Percentiles rank a stretch among this genome's conserved stretches.
Conservation (phyloP, 2,888 invertebrate species). For the Athalia cordata region DNA sequence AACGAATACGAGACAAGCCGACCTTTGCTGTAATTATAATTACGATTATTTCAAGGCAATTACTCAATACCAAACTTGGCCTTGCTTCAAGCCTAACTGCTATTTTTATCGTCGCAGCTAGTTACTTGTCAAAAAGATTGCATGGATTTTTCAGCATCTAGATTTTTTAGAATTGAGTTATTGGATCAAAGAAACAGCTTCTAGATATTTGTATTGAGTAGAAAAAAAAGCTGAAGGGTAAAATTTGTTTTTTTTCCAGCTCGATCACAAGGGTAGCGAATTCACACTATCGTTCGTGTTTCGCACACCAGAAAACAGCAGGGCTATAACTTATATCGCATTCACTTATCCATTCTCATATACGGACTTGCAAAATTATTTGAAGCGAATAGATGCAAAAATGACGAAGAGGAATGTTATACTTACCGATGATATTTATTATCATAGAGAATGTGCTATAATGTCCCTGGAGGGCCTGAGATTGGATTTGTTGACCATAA, state of each 20-base stretch:
- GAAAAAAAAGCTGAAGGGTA: too few species aligned
- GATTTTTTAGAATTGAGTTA: too few species aligned
- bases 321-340: constrained; percentile 88
- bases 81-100: too few species aligned
- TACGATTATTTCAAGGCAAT: too few species aligned
- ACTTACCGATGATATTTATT: constrained; percentile 84
- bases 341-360: constrained; percentile 95
- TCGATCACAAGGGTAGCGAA: constrained; percentile 79
- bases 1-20: constrained; percentile 87
- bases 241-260: constrained; percentile 74
- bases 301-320: constrained; percentile 81
- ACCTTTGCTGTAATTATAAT: constrained; percentile 80
- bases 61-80: too few species aligned
- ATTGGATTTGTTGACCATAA: constrained; percentile 89
- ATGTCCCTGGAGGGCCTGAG: constrained; percentile 86
- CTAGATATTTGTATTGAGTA: too few species aligned
- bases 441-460: constrained; percentile 86
- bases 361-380: constrained; percentile 84
- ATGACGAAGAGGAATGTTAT: constrained; percentile 71
- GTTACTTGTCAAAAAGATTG: too few species aligned
- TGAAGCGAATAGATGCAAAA: constrained; percentile 81
- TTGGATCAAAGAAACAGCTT: not conserved
- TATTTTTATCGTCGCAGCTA: too few species aligned
- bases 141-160: too few species aligned
- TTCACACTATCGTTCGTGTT: constrained; percentile 86